Percentiles rank a stretch among this genome's conserved stretches.
phyloP scores from a whole-genome alignment of 2,888 invertebrate genomes.

The Hirtodrosophila trivittata region DNA sequence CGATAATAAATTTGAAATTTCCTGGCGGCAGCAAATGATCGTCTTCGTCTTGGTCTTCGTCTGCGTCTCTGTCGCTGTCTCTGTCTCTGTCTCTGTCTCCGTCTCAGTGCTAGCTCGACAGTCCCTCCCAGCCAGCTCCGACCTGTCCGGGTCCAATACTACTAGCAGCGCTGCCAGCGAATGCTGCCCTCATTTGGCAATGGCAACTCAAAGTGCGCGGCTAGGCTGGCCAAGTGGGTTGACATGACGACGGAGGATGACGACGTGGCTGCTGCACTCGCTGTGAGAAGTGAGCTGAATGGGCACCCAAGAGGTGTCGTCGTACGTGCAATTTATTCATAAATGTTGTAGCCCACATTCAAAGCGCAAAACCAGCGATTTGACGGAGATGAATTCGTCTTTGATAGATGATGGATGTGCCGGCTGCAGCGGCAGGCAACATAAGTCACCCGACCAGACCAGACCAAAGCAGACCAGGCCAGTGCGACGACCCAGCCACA shows the following conservation, averaged over 20 bases:
- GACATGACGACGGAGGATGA: constrained; percentile 45
- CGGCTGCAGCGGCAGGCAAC: constrained; percentile 80
- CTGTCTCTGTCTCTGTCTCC: background rate
- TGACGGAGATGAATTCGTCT: constrained; percentile 81
- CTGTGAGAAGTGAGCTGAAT: background rate
- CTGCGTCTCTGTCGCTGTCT: constrained; percentile 6
- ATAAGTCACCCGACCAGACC: constrained; percentile 72
- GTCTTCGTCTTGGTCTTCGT: constrained; percentile 38
- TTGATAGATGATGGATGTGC: constrained; percentile 80
- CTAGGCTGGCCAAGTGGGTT: constrained; percentile 58
- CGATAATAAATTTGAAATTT: constrained; percentile 83
- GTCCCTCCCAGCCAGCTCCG: background rate
- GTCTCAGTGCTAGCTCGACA: background rate
- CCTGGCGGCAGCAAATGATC: constrained; percentile 80
- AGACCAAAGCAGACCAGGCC: constrained; percentile 1
- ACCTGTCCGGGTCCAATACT: constrained; percentile 21
- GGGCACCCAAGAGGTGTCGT: constrained; percentile 51
- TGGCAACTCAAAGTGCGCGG: constrained; percentile 33
- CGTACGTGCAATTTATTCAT: constrained; percentile 81
- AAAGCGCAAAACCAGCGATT: constrained; percentile 66
- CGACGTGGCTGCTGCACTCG: constrained; percentile 41
- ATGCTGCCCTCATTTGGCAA: constrained; percentile 37
- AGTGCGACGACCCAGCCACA: constrained; percentile 23
- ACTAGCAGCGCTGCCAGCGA: constrained; percentile 12
- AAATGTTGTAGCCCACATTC: constrained; percentile 78